A percentile compares a stretch with the other conserved stretches of the same genome.
Conservation (phyloP, 2,888 invertebrate species). For the Cremastinae sp. region DNA sequence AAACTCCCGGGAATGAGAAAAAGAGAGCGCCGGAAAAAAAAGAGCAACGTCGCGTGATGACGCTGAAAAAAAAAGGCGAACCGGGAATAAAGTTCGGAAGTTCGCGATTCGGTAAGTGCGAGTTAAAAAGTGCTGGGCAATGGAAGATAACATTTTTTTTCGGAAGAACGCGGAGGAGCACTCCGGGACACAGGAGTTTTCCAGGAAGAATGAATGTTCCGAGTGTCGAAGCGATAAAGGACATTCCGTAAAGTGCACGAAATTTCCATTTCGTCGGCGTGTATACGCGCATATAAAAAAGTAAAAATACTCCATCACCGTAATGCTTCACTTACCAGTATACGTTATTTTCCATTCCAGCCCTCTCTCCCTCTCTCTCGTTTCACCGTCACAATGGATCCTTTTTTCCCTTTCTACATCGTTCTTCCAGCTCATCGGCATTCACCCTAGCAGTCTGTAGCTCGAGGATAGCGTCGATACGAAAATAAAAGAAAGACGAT, state of each 20-base stretch:
- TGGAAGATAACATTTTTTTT: conserved; percentile 36
- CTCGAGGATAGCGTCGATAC: conserved; percentile 20
- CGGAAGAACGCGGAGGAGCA: not conserved
- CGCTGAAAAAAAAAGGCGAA: conserved; percentile 23
- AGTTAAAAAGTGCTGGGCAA: conserved; percentile 42
- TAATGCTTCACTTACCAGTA: conserved; percentile 34
- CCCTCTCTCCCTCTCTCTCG: conserved; percentile 28
- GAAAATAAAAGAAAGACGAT: conserved; percentile 23
- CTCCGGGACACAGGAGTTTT: not conserved
- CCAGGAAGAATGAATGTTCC: conserved; percentile 28
- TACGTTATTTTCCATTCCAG: conserved; percentile 4
- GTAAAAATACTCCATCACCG: conserved; percentile 19
- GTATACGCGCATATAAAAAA: not conserved
- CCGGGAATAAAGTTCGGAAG: conserved; percentile 30
- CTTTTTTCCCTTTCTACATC: conserved; percentile 42
- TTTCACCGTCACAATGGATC: conserved; percentile 27
- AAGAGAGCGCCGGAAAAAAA: conserved; percentile 4
- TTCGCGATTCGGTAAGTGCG: conserved; percentile 21
- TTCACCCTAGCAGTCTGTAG: conserved; percentile 60
- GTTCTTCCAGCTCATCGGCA: conserved; percentile 63
- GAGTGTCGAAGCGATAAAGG: conserved; percentile 57
- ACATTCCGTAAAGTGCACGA: conserved; percentile 56
- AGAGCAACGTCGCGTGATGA: conserved; percentile 31
- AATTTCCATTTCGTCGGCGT: conserved; percentile 47
- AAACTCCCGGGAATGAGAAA: conserved; percentile 21